phyloP scores from a whole-genome alignment of 2,797 vertebrate genomes.

The Oreonectes daqikongensis region DNA sequence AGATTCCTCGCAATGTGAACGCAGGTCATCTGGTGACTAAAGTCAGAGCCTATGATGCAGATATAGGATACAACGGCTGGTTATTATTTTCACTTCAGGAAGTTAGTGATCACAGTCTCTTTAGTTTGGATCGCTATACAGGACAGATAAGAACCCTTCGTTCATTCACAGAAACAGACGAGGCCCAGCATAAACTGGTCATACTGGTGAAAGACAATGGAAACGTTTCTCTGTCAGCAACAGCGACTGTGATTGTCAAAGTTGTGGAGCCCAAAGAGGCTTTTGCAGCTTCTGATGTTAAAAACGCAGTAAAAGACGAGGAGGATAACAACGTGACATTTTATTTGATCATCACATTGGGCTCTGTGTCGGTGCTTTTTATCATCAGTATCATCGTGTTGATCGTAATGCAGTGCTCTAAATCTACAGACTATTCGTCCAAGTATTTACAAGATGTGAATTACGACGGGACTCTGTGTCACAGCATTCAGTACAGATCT shows the following conservation, averaged over 20 bases:
- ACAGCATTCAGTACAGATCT: slow-evolving; percentile 63
- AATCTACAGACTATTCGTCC: slow-evolving; percentile 48
- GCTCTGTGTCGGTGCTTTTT: slow-evolving; percentile 57
- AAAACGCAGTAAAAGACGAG: slow-evolving; percentile 29
- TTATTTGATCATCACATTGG: slow-evolving; percentile 57
- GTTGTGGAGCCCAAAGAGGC: slow-evolving; percentile 57
- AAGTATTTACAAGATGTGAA: slow-evolving; percentile 55
- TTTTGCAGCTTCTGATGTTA: slow-evolving; percentile 55
- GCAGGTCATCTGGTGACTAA: slow-evolving; percentile 58
- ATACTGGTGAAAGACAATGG: slow-evolving; percentile 61
- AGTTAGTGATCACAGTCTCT: slow-evolving; percentile 36
- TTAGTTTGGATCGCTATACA: slow-evolving; percentile 51
- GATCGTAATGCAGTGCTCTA: slow-evolving; percentile 58
- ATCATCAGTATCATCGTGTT: slow-evolving; percentile 53
- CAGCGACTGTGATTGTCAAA: slow-evolving; percentile 55
- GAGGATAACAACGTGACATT: slow-evolving; percentile 55
- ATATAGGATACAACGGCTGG: slow-evolving; percentile 68
- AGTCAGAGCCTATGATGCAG: slow-evolving; percentile 59
- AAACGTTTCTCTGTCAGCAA: slow-evolving; percentile 57
- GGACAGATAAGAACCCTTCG: slow-evolving; percentile 58
- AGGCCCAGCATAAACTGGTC: slow-evolving; percentile 55
- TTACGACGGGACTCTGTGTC: slow-evolving; percentile 60
- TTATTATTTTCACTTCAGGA: slow-evolving; percentile 56
- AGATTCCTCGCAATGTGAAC: slow-evolving; percentile 51
- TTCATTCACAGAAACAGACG: slow-evolving; percentile 59